A percentile compares a stretch with the other conserved stretches of the same genome.
Evolutionary conservation across 2,888 invertebrate genomes (phyloP).

Genomic region (Acrocera orbiculus): DNA sequence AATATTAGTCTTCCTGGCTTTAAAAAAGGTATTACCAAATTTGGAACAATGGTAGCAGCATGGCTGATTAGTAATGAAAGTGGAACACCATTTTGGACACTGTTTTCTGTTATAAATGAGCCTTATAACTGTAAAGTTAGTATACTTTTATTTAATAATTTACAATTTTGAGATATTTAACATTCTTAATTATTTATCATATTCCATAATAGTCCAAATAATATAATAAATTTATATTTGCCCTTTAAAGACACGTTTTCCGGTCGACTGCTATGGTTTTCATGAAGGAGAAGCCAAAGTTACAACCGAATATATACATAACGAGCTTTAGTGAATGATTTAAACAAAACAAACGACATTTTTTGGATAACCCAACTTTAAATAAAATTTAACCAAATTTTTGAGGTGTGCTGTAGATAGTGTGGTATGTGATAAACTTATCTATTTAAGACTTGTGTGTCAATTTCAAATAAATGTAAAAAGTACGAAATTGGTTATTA

Average conservation of each 20-base stretch:
- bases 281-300: conserved; percentile 67
- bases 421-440: too few relatives aligned
- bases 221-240: conserved; percentile 2
- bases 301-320: conserved; percentile 67
- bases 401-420: too few relatives aligned
- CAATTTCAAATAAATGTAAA: too few relatives aligned
- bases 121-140: conserved; percentile 56
- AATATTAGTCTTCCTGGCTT: conserved; percentile 43
- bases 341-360: too few relatives aligned
- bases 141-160: conserved; percentile 9
- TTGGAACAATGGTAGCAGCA: conserved; percentile 56
- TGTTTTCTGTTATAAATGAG: conserved; percentile 56
- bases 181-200: too few relatives aligned
- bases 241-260: conserved; percentile 30
- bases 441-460: too few relatives aligned
- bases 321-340: conserved; percentile 69
- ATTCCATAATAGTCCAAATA: too few relatives aligned
- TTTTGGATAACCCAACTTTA: too few relatives aligned
- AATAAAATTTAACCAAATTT: too few relatives aligned
- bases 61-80: conserved; percentile 60
- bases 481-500: too few relatives aligned
- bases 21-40: conserved; percentile 51
- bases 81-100: conserved; percentile 58
- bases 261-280: conserved; percentile 58
- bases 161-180: too few relatives aligned